These are phyloP conservation scores for Mustelus asterias DNA, from an alignment of 2,113 vertebrate genomes.

Conservation along the genomic window DNA sequence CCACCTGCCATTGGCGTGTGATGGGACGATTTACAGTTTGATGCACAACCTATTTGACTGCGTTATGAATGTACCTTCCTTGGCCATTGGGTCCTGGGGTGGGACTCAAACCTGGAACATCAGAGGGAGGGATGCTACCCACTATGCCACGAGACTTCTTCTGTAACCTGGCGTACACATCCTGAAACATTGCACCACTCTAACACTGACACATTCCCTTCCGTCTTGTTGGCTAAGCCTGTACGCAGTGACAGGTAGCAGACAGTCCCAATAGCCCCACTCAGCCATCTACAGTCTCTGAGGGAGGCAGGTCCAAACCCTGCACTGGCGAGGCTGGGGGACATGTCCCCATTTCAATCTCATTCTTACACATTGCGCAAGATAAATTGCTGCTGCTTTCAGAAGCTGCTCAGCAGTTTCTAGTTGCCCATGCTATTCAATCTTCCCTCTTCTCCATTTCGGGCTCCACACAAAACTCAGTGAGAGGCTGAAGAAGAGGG, in stretches of 20 bases:
- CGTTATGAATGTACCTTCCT: no score
- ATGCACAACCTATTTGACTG: no score
- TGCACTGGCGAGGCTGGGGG: neutral
- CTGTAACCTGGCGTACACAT: neutral
- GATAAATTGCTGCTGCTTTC: neutral
- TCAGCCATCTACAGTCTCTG: neutral
- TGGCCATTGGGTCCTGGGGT: no score
- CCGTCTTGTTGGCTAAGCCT: neutral
- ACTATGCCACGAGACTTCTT: no score
- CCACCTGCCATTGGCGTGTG: no score
- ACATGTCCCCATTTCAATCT: neutral
- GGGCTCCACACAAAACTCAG: neutral
- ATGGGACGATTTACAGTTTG: no score
- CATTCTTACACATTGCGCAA: neutral
- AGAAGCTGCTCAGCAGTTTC: neutral
- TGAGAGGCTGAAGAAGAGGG: neutral
- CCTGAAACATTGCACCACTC: neutral
- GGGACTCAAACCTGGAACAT: no score
- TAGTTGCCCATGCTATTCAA: neutral
- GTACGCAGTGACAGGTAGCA: neutral
- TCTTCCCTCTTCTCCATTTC: neutral
- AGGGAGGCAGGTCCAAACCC: neutral
- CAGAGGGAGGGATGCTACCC: no score
- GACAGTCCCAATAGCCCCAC: neutral
- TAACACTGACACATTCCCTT: neutral